Conservation (phyloP, 2,888 invertebrate species). For the Drosophila paracracens region DNA sequence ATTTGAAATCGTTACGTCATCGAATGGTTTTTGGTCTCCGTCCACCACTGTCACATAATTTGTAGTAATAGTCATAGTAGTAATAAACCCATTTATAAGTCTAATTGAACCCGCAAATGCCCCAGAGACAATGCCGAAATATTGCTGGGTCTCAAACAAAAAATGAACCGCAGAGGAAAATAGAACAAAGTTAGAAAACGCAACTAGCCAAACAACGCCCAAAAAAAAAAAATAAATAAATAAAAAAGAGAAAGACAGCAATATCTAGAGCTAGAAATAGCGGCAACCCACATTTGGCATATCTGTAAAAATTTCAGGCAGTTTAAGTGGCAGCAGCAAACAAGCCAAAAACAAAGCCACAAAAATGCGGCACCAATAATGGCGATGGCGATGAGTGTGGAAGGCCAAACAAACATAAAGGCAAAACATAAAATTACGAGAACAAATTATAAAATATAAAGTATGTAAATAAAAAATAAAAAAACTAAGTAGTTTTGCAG, state of each 20-base stretch:
- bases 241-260: not conserved
- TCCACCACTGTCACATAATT: not conserved
- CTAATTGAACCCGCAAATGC: slow-evolving; percentile 5
- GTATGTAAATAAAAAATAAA: slow-evolving; percentile 30
- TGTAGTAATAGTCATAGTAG: not conserved
- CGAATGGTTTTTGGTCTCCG: not conserved
- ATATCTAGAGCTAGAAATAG: not conserved
- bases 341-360: slow-evolving; percentile 48
- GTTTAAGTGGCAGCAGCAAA: slow-evolving; percentile 24
- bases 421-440: slow-evolving; percentile 46
- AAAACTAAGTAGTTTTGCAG: slow-evolving; percentile 34
- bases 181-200: not conserved
- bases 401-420: slow-evolving; percentile 38
- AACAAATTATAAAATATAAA: slow-evolving; percentile 30
- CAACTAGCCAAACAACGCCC: not conserved
- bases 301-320: slow-evolving; percentile 24
- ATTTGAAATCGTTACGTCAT: slow-evolving; percentile 1
- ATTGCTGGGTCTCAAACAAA: not conserved
- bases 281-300: slow-evolving; percentile 29
- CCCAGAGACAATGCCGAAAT: slow-evolving; percentile 1
- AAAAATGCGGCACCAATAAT: slow-evolving; percentile 34
- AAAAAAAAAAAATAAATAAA: not conserved
- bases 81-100: slow-evolving; percentile 3
- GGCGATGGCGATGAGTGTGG: slow-evolving; percentile 13
- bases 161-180: not conserved